Evolutionary conservation across 2,113 vertebrate species (phyloP).

Genomic region (Propithecus coquereli): DNA sequence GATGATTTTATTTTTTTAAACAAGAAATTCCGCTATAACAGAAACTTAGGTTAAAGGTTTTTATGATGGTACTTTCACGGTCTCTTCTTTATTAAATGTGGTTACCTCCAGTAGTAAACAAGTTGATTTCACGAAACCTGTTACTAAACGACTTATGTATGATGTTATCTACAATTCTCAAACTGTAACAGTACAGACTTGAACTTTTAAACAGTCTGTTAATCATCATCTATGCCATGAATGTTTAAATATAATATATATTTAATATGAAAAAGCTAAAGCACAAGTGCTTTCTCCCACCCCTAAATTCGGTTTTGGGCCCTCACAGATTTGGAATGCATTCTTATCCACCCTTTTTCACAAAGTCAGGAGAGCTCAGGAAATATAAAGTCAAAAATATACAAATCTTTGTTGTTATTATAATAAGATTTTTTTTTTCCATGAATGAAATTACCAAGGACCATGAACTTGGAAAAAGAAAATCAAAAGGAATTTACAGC

Average conservation of each 20-base stretch:
- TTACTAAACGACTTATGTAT: constrained; percentile 83
- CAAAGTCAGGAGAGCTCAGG: constrained; percentile 84
- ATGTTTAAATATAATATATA: constrained; percentile 89
- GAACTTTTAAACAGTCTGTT: constrained; percentile 82
- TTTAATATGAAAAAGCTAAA: constrained; percentile 89
- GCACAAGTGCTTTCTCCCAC: constrained; percentile 84
- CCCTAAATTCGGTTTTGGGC: constrained; percentile 80
- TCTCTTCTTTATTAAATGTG: constrained; percentile 81
- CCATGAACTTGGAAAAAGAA: constrained; percentile 87
- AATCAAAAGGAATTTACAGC: constrained; percentile 86
- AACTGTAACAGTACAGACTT: constrained; percentile 84
- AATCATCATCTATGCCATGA: constrained; percentile 86
- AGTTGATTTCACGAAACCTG: constrained; percentile 80
- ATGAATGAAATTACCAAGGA: constrained; percentile 85
- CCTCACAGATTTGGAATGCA: constrained; percentile 86
- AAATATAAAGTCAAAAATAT: constrained; percentile 90
- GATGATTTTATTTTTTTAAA: constrained; percentile 78
- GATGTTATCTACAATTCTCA: constrained; percentile 85
- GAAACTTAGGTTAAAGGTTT: constrained; percentile 81
- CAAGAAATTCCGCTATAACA: constrained; percentile 80
- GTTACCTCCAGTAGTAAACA: constrained; percentile 81
- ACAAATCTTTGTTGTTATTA: constrained; percentile 86
- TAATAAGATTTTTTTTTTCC: constrained; percentile 81
- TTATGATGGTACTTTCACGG: constrained; percentile 77
- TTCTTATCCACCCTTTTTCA: constrained; percentile 81